These are phyloP conservation scores for Tiliqua scincoides DNA, from an alignment of 2,113 vertebrate species.

Conservation along the genomic window DNA sequence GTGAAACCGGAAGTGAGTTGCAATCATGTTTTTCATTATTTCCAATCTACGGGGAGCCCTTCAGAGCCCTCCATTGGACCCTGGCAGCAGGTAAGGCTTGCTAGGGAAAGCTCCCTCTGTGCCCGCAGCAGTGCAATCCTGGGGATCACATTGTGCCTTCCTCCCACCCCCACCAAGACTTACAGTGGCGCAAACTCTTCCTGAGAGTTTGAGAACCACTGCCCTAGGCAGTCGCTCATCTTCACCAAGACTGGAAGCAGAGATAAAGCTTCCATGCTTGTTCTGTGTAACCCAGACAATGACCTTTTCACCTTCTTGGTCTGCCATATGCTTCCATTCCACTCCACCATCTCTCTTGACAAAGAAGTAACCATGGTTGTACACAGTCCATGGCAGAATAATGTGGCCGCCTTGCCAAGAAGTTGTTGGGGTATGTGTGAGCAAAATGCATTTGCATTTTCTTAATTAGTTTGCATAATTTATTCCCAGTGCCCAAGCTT, in stretches of 20 bases:
- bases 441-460: neutral
- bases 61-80: too few species aligned
- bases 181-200: too few species aligned
- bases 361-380: neutral
- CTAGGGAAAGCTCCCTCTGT: too few species aligned
- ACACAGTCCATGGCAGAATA: neutral
- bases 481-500: neutral
- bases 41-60: too few species aligned
- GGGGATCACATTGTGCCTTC: too few species aligned
- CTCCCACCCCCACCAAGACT: too few species aligned
- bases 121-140: too few species aligned
- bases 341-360: neutral
- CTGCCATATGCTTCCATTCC: neutral
- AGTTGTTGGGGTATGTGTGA: neutral
- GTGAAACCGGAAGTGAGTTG: too few species aligned
- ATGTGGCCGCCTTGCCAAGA: neutral
- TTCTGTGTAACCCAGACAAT: neutral
- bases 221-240: neutral
- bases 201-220: neutral
- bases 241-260: neutral
- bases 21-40: too few species aligned
- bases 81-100: too few species aligned
- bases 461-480: neutral
- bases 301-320: neutral
- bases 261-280: neutral